Percentiles rank a stretch among this genome's conserved stretches.
Evolutionary conservation across 2,888 invertebrate genomes (phyloP).

Genomic region (Ariolimax columbianus): DNA sequence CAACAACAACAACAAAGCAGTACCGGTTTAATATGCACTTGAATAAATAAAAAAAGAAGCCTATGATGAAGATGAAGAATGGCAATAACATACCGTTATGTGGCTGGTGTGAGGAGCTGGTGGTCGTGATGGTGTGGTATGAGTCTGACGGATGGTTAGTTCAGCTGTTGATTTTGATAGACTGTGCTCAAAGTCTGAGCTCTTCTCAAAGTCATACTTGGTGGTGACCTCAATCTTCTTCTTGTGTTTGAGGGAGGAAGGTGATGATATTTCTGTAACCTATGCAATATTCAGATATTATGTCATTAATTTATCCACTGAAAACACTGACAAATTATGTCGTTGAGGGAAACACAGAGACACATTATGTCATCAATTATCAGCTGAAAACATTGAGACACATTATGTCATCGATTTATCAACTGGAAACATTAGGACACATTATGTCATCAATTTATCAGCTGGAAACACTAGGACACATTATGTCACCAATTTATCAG

Average conservation of each 20-base stretch:
- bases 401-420: too few relatives aligned
- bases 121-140: neutral
- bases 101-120: neutral
- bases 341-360: too few relatives aligned
- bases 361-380: too few relatives aligned
- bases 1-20: too few relatives aligned
- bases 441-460: too few relatives aligned
- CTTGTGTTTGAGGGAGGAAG: neutral
- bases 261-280: neutral
- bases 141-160: slow-evolving; percentile 28
- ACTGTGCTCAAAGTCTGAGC: slow-evolving; percentile 22
- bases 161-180: slow-evolving; percentile 32
- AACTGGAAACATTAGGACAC: too few relatives aligned
- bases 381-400: too few relatives aligned
- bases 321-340: neutral
- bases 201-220: slow-evolving; percentile 40
- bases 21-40: too few relatives aligned
- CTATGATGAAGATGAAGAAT: too few relatives aligned
- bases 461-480: too few relatives aligned
- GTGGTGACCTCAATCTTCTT: slow-evolving; percentile 41
- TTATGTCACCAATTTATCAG: too few relatives aligned
- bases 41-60: too few relatives aligned
- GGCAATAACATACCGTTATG: slow-evolving; percentile 21
- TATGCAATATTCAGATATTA: neutral
- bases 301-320: neutral